Evolutionary conservation across 2,888 invertebrate genomes (phyloP), one percentile per base, ranked within the genome.

Genomic region (Linnaemya vulpina): DNA sequence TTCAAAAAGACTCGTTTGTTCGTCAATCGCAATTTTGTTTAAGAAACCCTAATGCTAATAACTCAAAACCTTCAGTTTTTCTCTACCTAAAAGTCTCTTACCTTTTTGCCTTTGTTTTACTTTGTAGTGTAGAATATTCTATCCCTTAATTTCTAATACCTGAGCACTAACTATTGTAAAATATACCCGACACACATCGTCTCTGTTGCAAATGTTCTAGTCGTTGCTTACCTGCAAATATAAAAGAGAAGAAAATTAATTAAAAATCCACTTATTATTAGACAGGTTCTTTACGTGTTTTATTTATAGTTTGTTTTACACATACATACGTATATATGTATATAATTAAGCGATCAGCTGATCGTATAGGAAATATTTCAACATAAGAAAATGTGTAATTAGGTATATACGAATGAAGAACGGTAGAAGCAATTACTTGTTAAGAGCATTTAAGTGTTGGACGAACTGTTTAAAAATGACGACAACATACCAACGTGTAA

Each of bases 211-310:
- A 68, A 38, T 53, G 8, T 68, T 62, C 9, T 68, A 5, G 53
- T 17, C 67, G 58, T 63, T 40, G 55, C 78, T 79, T 85, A 85
- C 82, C 85, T 85, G 85, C 9, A 76, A 74, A 71, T 17, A 67
- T 60, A 40, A 49, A 71, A 17, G 43, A 40, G 20, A 58, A 13
- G 70, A 53, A 73, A 76, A 49, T 22, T 9, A 30, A 49, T 53
- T 35, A 53, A 76, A 74, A 46, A 38, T 13, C 5, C 43, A 60
- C 46, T 63, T 78, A 46, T 74, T 81, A 78, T 70, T 55, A 78
- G 49, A 68, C 58, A 76, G 71, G 60, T 80, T 80, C 25, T 65
- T 63, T 68, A 15, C 25, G n/a, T 49, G 49, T 35, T 15, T 71
- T 11, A 20, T 53, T 20, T n/a, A 9, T 53, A 49, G 1, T n/a